A percentile compares a stretch with the other conserved stretches of the same genome.
These are phyloP conservation scores for Kryphioiulus occultus DNA, from an alignment of 2,888 invertebrate species.

Conservation along the genomic window DNA sequence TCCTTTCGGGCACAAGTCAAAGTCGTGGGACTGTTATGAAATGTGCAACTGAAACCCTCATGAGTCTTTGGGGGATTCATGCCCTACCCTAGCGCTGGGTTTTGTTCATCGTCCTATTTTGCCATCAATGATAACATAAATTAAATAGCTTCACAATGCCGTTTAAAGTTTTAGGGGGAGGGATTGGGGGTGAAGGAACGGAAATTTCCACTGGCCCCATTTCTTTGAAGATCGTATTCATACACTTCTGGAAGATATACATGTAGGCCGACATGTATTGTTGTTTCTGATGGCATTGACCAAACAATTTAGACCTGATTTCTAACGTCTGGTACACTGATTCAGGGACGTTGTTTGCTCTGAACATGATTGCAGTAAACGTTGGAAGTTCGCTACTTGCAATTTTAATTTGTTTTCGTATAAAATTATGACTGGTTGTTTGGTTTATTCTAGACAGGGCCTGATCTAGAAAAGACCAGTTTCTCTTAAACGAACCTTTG, in stretches of 20 bases:
- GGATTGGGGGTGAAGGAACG: background rate
- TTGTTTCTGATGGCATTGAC: background rate
- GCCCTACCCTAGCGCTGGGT: background rate
- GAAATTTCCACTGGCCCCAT: background rate
- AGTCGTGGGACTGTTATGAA: conserved; percentile 30
- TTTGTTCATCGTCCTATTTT: background rate
- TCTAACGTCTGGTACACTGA: background rate
- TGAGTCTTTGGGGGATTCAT: background rate
- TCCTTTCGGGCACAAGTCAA: conserved; percentile 2
- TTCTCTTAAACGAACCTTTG: too few relatives aligned
- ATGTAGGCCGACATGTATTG: background rate
- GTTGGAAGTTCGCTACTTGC: too few relatives aligned
- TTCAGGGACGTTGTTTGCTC: background rate
- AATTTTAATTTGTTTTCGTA: background rate
- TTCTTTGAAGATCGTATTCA: background rate
- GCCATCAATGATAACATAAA: background rate
- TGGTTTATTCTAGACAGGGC: too few relatives aligned
- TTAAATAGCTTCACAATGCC: background rate
- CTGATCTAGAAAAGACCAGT: too few relatives aligned
- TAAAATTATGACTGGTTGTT: background rate
- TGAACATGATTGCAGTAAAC: too few relatives aligned
- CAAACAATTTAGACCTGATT: background rate
- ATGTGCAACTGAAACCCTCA: background rate
- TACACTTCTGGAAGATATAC: background rate
- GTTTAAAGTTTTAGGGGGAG: background rate